These are phyloP conservation scores for Papilio elwesi DNA, from an alignment of 2,888 invertebrate species.

Conservation along the genomic window DNA sequence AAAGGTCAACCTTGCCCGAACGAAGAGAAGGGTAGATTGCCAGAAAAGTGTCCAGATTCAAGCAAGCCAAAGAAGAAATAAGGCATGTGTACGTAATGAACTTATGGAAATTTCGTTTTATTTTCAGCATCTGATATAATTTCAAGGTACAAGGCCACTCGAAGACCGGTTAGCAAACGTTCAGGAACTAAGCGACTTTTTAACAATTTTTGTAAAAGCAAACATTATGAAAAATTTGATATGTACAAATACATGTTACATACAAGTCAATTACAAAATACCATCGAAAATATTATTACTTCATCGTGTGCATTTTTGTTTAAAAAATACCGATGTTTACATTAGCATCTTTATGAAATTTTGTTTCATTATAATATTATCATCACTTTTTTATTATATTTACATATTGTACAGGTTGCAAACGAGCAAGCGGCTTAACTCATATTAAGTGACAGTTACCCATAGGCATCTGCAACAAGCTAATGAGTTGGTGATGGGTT, in stretches of 20 bases:
- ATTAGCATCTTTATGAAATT: not conserved
- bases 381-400: not conserved
- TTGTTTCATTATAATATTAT: not conserved
- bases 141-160: not conserved
- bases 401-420: not conserved
- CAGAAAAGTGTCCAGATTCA: slow-evolving; percentile 8
- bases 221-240: no score
- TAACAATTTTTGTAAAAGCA: no score
- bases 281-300: slow-evolving; percentile 3
- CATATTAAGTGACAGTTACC: no score
- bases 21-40: not conserved
- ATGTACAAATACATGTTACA: no score
- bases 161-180: no score
- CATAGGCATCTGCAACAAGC: no score
- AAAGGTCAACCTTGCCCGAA: slow-evolving; percentile 9
- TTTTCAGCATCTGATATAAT: not conserved
- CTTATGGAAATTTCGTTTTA: not conserved
- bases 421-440: no score
- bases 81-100: not conserved
- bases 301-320: slow-evolving; percentile 3
- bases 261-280: no score
- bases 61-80: slow-evolving; percentile 2
- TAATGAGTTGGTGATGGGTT: no score
- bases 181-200: no score
- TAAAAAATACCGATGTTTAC: not conserved